These are phyloP conservation scores for Oncorhynchus kisutch DNA, from an alignment of 2,113 vertebrate species.

Conservation along the genomic window DNA sequence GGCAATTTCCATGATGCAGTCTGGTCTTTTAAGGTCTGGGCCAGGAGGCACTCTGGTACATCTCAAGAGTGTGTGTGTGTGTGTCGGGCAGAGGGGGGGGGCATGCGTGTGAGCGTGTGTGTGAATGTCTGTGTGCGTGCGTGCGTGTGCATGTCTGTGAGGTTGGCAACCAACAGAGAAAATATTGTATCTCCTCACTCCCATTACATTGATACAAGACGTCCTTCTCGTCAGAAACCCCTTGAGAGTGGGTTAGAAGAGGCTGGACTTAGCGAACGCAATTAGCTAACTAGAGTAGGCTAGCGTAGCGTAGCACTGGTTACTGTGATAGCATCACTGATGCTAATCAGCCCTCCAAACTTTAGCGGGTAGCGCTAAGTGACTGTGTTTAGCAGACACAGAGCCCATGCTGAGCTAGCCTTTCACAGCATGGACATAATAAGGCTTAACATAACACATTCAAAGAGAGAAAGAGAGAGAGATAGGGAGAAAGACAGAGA, in stretches of 20 bases:
- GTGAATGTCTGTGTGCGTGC: no score
- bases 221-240: background rate
- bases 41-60: slow-evolving; percentile 5
- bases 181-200: background rate
- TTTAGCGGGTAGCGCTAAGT: background rate
- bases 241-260: background rate
- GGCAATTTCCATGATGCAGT: slow-evolving; percentile 27
- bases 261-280: background rate
- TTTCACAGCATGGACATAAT: background rate
- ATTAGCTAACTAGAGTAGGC: background rate
- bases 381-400: background rate
- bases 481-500: background rate
- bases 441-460: no score
- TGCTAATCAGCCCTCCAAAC: background rate
- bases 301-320: no score
- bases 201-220: background rate
- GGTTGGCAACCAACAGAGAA: background rate
- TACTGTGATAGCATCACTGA: background rate
- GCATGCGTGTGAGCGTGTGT: no score
- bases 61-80: background rate
- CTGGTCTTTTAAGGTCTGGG: slow-evolving; percentile 10
- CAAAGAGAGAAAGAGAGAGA: background rate
- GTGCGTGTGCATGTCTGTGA: no score
- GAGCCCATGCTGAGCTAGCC: background rate
- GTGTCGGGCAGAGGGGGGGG: no score